Percentiles rank a stretch among this genome's conserved stretches.
Evolutionary conservation across 2,888 invertebrate genomes (phyloP).

Genomic region (Leptopilina drosophilae): DNA sequence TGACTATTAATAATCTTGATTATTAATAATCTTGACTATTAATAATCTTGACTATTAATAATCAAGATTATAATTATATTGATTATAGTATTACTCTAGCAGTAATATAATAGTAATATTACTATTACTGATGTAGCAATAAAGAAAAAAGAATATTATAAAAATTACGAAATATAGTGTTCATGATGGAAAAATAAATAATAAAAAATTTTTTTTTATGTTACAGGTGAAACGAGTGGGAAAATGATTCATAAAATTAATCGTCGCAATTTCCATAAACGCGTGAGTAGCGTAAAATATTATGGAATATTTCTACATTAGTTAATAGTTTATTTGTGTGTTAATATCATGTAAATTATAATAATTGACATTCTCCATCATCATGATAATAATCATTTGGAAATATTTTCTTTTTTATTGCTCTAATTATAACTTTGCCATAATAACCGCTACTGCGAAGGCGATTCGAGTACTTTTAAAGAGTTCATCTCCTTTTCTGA

Average conservation of each 20-base stretch:
- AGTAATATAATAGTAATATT: too few relatives aligned
- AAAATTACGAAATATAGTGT: too few relatives aligned
- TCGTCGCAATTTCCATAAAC: not conserved
- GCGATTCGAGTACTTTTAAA: conserved; percentile 30
- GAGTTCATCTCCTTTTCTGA: conserved; percentile 13
- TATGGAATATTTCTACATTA: not conserved
- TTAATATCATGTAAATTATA: too few relatives aligned
- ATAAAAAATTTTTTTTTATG: not conserved
- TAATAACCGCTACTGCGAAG: not conserved
- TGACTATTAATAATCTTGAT: too few relatives aligned
- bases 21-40: too few relatives aligned
- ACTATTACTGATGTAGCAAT: too few relatives aligned
- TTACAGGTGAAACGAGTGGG: not conserved
- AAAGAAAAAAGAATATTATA: too few relatives aligned
- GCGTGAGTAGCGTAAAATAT: not conserved
- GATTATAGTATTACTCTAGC: too few relatives aligned
- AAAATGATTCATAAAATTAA: conserved; percentile 6
- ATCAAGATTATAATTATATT: too few relatives aligned
- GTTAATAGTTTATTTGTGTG: too few relatives aligned
- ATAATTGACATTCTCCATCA: not conserved
- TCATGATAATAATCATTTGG: not conserved
- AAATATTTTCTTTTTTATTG: not conserved
- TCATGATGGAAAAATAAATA: too few relatives aligned
- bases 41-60: too few relatives aligned
- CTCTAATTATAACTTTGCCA: conserved; percentile 24